phyloP scores from a whole-genome alignment of 2,113 vertebrate genomes.

The Neomonachus schauinslandi region DNA sequence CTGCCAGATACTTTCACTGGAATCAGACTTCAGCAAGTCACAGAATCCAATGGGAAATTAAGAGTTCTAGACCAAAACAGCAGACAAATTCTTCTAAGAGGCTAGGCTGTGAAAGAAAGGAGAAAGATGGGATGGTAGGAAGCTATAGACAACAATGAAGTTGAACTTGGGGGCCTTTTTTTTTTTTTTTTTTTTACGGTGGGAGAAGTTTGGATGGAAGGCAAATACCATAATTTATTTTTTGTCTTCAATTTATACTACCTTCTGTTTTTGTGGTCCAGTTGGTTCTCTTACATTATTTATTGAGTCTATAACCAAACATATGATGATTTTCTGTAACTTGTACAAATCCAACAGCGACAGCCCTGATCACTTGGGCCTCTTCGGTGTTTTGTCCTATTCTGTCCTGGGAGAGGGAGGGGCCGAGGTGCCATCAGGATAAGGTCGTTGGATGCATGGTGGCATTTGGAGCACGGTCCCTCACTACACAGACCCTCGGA shows the following conservation, averaged over 20 bases:
- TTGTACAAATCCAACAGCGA: no score
- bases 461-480: no score
- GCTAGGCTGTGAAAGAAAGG: background rate
- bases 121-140: background rate
- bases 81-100: background rate
- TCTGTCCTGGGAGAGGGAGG: background rate
- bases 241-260: background rate
- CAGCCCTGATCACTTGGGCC: background rate
- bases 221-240: background rate
- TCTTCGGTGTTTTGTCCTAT: background rate
- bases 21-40: background rate
- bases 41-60: background rate
- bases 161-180: background rate
- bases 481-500: background rate
- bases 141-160: background rate
- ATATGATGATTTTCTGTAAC: background rate
- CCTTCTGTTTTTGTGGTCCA: background rate
- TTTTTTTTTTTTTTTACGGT: background rate
- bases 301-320: background rate
- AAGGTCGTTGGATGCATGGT: background rate
- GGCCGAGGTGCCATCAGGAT: no score
- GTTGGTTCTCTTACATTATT: background rate
- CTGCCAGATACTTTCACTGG: background rate
- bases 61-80: background rate
- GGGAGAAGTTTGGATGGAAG: background rate